Evolutionary conservation across 1,140 invertebrate species (phyloP), one percentile per base, ranked within the genome.

Genomic region (Ectropis grisescens): DNA sequence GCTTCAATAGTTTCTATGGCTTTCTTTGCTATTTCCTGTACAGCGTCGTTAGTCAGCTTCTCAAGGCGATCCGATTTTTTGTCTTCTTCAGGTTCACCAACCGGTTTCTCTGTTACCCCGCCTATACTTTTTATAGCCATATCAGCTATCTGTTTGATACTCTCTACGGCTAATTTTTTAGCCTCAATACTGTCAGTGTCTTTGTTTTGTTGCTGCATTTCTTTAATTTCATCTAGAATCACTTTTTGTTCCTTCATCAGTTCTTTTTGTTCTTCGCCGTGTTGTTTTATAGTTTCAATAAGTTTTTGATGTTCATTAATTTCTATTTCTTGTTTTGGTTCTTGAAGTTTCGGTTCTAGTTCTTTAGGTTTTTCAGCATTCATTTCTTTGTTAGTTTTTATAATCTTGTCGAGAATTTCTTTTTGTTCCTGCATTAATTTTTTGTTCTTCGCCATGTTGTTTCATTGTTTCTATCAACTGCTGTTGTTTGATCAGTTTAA

Each of bases 161-260:
- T 82, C 55, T 82, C 79, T 2, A 82, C 71, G 2, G 80, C 70
- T 26, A 75, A 62, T 48, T 83, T 82, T 42, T 83, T 79, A 1
- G 70, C 80, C 50, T 82, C 69, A 19, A 34, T 55, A 30, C 41
- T 67, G 7, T 57, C 55, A 13, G 41, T 65, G 11, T 70, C 58
- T 47, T 74, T 84, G 42, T 81, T 79, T 24, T 69, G 50, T 42
- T 82, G 51, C 10, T 84, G 51, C 41, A 85, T 82, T 44, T 83
- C 56, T 37, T 85, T 80, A 19, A 87, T 72, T 51, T 87, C 82
- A 37, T 85, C 61, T 14, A 87, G 51, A 46, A 87, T 84, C 50
- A 85, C 72, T 38, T 85, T 85, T 37, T 86, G 84, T 48, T 87
- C 84, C 34, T 85, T 74, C 10, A 87, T 75, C 36, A 87, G 64